phyloP scores from a whole-genome alignment of 1,140 invertebrate species.

The Varroa destructor region DNA sequence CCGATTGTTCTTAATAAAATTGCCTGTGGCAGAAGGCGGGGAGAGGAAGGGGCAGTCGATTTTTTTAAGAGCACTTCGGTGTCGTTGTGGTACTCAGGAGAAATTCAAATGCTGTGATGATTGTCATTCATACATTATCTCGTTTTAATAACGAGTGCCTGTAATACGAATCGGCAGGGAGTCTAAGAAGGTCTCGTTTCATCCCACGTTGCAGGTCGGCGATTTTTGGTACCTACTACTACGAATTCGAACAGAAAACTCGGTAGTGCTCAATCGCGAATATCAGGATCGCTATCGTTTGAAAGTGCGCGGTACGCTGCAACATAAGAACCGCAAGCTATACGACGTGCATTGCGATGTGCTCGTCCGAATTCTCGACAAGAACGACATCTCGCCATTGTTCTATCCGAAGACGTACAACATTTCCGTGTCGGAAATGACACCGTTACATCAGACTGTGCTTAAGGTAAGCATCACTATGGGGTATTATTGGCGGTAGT shows the following conservation, averaged over 20 bases:
- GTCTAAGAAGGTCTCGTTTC: too few relatives aligned
- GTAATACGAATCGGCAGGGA: too few relatives aligned
- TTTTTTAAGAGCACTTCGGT: too few relatives aligned
- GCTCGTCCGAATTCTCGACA: slow-evolving; percentile 64
- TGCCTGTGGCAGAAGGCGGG: too few relatives aligned
- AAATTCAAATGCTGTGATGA: too few relatives aligned
- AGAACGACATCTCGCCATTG: slow-evolving; percentile 78
- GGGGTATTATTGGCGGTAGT: background rate
- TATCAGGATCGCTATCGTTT: slow-evolving; percentile 66
- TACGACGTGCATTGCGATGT: slow-evolving; percentile 58
- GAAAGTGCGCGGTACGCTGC: slow-evolving; percentile 56
- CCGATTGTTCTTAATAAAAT: too few relatives aligned
- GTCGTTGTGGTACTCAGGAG: too few relatives aligned
- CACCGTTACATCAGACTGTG: slow-evolving; percentile 55
- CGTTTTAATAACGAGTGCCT: too few relatives aligned
- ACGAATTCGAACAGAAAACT: slow-evolving; percentile 65
- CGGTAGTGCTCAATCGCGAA: slow-evolving; percentile 76
- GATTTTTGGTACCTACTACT: slow-evolving; percentile 84
- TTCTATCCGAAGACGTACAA: slow-evolving; percentile 72
- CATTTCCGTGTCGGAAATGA: slow-evolving; percentile 73
- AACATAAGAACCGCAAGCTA: slow-evolving; percentile 25
- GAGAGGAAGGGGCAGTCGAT: too few relatives aligned
- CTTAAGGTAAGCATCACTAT: slow-evolving; percentile 35
- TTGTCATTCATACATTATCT: too few relatives aligned
- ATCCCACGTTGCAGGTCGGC: slow-evolving; percentile 48